Base-by-base conservation (phyloP, 2,888 invertebrate genomes). In the Leptura quadrifasciata region DNA sequence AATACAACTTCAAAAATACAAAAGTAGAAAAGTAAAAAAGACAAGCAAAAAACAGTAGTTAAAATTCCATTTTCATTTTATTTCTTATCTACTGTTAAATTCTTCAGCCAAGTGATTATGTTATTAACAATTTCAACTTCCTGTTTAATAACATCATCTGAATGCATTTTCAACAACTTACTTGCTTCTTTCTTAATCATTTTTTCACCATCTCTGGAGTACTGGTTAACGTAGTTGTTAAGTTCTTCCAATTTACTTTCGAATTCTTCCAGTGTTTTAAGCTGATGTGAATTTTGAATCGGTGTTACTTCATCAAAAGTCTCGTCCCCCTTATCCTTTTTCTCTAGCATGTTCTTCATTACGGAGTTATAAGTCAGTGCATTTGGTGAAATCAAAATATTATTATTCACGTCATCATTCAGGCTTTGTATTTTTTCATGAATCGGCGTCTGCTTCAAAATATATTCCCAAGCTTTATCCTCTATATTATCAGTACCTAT, bases 51-150 rank as follows among this genome's bases (percentile, higher is more conserved):
- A 31, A 31, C 27, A 6, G 5, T 6, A 31, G n/a, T 9, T 15
- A 17, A 10, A 15, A 20, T 54, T 17, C 31, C 5, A 20, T 69
- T 21, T 15, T 39, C 12, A 15, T 72, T 24, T 68, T 18, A 55
- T 12, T 39, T 18, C 24, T 63, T 67, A 54, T 76, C 72, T 20
- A 72, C 68, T 10, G 81, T 75, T 31, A 85, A 76, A 55, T 75
- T 79, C 54, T 81, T 84, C 76, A 86, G 81, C 81, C 84, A 85
- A 15, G 72, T 74, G n/a, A 85, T 74, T 20, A 85, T 58, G 73
- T 80, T 83, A 68, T 79, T 82, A 2, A 83, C 76, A 27, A 86
- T 69, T 58, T 79, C 83, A 9, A 85, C 80, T 75, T 84, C 80
- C 63, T 82, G 75, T 67, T 80, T 76, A 0, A 85, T 77, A 27